phyloP scores from a whole-genome alignment of 2,888 invertebrate genomes.

The Tridacna gigas region DNA sequence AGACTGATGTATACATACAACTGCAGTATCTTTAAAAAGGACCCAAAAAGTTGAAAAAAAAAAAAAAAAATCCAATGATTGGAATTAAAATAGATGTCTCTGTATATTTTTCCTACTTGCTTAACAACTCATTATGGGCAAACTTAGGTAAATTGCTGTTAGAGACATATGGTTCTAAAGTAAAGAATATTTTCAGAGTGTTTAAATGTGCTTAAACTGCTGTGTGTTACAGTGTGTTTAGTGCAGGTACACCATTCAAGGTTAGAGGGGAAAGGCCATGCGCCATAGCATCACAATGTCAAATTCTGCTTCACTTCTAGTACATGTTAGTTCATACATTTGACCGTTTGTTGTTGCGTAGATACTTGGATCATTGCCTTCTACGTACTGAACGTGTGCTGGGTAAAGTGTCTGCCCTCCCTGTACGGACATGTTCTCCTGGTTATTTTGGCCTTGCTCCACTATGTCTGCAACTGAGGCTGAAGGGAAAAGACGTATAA shows the following conservation, averaged over 20 bases:
- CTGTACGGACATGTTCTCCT: constrained; percentile 86
- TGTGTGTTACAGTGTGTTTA: constrained; percentile 16
- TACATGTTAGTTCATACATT: constrained; percentile 86
- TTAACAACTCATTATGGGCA: no score
- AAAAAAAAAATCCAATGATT: no score
- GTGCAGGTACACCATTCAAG: constrained; percentile 20
- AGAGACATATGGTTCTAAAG: no score
- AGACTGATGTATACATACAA: no score
- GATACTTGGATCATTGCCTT: constrained; percentile 88
- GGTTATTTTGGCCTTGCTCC: constrained; percentile 70
- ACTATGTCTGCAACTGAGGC: constrained; percentile 71
- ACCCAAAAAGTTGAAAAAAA: no score
- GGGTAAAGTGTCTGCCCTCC: constrained; percentile 86
- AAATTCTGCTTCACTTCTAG: constrained; percentile 75
- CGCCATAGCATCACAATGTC: constrained; percentile 62
- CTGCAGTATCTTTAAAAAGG: no score
- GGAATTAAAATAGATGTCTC: no score
- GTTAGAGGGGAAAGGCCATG: constrained; percentile 45
- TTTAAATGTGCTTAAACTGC: constrained; percentile 11
- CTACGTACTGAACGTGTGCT: constrained; percentile 89
- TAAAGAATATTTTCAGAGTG: background rate
- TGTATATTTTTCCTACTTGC: no score
- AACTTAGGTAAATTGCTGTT: no score
- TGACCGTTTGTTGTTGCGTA: constrained; percentile 88
- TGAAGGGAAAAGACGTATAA: constrained; percentile 39